Percentiles rank a stretch among this genome's conserved stretches.
phyloP scores from a whole-genome alignment of 2,113 vertebrate genomes.

The Tragelaphus imberbis region DNA sequence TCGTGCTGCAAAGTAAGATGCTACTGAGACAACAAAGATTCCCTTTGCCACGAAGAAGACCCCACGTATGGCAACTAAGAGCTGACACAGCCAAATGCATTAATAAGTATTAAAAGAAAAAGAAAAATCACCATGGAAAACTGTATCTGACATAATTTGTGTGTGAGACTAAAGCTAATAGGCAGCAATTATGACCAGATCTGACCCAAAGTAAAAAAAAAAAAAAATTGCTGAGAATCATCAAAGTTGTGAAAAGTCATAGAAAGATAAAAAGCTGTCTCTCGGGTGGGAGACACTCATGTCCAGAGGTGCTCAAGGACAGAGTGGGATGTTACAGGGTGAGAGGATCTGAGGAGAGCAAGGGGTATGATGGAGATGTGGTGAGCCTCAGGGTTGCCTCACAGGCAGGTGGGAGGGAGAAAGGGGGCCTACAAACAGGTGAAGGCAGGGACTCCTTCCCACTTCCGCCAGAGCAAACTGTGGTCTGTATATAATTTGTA shows the following conservation, averaged over 20 bases:
- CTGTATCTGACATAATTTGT: neutral
- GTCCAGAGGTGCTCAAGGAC: neutral
- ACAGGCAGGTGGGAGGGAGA: neutral
- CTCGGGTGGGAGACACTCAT: neutral
- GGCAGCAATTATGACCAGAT: neutral
- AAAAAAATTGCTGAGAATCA: neutral
- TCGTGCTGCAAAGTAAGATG: neutral
- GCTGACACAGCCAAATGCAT: neutral
- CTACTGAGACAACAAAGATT: neutral
- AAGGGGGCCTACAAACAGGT: neutral
- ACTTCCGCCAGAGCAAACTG: neutral
- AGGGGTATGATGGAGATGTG: accelerated
- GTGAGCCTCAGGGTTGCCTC: neutral
- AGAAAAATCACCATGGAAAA: neutral
- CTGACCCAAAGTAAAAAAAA: neutral
- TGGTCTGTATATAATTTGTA: neutral
- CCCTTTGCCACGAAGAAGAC: neutral
- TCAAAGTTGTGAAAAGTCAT: neutral
- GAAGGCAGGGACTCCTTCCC: neutral
- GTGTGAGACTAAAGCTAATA: neutral
- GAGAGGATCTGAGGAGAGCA: neutral
- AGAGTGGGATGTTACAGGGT: neutral
- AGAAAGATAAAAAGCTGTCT: neutral
- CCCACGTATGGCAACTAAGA: neutral
- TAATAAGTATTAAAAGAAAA: neutral